A percentile compares a stretch with the other conserved stretches of the same genome.
phyloP scores from a whole-genome alignment of 2,797 vertebrate species.

The Pempheris klunzingeri region DNA sequence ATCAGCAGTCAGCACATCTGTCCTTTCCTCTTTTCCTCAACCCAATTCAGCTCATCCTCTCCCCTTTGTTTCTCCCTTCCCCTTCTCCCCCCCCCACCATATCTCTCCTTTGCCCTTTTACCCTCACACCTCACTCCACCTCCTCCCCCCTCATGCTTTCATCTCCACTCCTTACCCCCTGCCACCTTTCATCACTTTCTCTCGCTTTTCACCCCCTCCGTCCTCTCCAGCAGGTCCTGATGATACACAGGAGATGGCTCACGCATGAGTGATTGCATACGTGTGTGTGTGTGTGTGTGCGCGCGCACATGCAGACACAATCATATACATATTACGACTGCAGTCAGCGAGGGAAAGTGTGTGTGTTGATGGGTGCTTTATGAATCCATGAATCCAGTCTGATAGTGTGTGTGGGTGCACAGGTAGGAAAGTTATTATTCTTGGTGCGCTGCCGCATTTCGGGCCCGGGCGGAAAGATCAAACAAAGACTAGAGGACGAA shows the following conservation, averaged over 20 bases:
- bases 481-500: slow-evolving; percentile 76
- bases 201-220: slow-evolving; percentile 23
- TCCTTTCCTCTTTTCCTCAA: slow-evolving; percentile 69
- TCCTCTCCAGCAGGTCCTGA: slow-evolving; percentile 68
- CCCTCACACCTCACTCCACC: slow-evolving; percentile 39
- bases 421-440: slow-evolving; percentile 73
- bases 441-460: slow-evolving; percentile 68
- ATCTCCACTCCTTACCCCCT: slow-evolving; percentile 76
- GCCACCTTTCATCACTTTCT: slow-evolving; percentile 73
- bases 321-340: slow-evolving; percentile 35
- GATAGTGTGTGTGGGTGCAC: slow-evolving; percentile 39
- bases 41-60: slow-evolving; percentile 61
- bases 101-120: slow-evolving; percentile 77
- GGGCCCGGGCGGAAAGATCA: slow-evolving; percentile 75
- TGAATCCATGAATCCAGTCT: slow-evolving; percentile 11
- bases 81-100: slow-evolving; percentile 52
- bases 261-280: slow-evolving; percentile 65
- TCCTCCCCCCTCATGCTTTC: slow-evolving; percentile 56
- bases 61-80: slow-evolving; percentile 60
- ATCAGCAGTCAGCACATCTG: slow-evolving; percentile 80
- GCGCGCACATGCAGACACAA: slow-evolving; percentile 10
- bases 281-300: background rate
- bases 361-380: slow-evolving; percentile 19
- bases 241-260: slow-evolving; percentile 71
- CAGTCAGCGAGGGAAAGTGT: slow-evolving; percentile 19